Conservation (phyloP, 1,140 invertebrate species). For the Calliopsis andreniformis region DNA sequence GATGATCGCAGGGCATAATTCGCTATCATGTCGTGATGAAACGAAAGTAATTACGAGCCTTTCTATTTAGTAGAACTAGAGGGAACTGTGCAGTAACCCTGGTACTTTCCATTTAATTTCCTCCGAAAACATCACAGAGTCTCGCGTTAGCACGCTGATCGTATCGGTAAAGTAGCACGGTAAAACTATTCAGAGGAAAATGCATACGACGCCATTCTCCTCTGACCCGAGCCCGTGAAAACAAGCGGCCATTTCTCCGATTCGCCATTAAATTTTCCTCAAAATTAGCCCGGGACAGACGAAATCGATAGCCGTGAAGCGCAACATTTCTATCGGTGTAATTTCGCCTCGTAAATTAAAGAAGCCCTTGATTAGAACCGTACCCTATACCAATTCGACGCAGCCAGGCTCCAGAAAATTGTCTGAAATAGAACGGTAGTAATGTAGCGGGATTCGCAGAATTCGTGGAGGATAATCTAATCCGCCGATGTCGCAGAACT, state of each 20-base stretch:
- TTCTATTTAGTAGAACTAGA: no score
- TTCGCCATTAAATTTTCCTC: conserved; percentile 37
- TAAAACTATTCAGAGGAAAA: conserved; percentile 25
- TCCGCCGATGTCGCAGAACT: conserved; percentile 8
- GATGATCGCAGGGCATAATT: no score
- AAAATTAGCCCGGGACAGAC: conserved; percentile 8
- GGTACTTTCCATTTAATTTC: conserved; percentile 42
- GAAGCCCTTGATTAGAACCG: conserved; percentile 4
- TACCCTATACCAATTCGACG: conserved; percentile 26
- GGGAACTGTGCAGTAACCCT: no score
- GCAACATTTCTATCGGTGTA: neutral
- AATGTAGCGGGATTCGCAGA: neutral
- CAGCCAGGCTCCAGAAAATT: neutral
- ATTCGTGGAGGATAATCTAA: conserved; percentile 9
- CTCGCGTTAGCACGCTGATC: conserved; percentile 19
- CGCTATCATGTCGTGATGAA: no score
- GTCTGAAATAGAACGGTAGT: neutral
- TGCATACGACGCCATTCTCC: neutral
- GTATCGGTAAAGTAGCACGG: conserved; percentile 36
- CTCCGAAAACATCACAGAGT: conserved; percentile 21
- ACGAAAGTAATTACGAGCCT: no score
- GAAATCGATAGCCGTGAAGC: conserved; percentile 4
- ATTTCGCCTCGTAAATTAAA: conserved; percentile 17
- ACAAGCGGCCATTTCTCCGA: conserved; percentile 7
- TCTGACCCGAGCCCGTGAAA: neutral